Evolutionary conservation across 2,113 vertebrate genomes (phyloP), one percentile per base, ranked within the genome.

Genomic region (Anguilla japonica): DNA sequence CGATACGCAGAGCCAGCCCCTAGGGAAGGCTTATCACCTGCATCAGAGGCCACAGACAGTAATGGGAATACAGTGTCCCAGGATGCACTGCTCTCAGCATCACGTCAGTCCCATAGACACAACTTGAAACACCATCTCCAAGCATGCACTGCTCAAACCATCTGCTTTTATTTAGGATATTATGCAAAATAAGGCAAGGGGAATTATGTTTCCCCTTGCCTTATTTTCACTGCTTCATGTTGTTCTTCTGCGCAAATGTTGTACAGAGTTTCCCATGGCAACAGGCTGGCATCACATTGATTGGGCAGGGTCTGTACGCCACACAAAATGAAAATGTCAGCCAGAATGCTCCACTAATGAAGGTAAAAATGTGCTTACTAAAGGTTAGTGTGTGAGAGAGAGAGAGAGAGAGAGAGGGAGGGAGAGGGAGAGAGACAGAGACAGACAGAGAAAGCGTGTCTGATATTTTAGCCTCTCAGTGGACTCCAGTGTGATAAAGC

Each of bases 221-320:
- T 34, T 6, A 8, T 8, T 6, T 46, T 46, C 43, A 46, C 43
- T 46, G 43, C 13, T 53, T 14, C 9, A 13, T 53, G 50, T 53
- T 53, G 50, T 53, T 53, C 8, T 53, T 53, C 34, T 53, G 50
- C 50, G 13, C 50, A 53, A 53, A 53, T 46, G 60, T n/a, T 26
- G 4, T 67, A 39, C 50, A 43, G 39, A 41, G 57, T 82, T 56
- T 56, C 79, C 41, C 26, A 26, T 16, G 9, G 79, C n/a, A 39
- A n/a, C 34, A 39, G 11, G 81, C 39, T 83, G 81, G 86, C 86
- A 83, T 78, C 41, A 41, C 34, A 83, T 83, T 57, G 67, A 46
- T 34, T 6, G 63, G 67, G 82, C 79, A 87, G 29, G 46, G 75
- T 41, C 82, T 41, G 18, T 43, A 82, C 56, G 14, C 39, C n/a